Conservation (phyloP, 2,888 invertebrate genomes). For the Hoplodrina ambigua region DNA sequence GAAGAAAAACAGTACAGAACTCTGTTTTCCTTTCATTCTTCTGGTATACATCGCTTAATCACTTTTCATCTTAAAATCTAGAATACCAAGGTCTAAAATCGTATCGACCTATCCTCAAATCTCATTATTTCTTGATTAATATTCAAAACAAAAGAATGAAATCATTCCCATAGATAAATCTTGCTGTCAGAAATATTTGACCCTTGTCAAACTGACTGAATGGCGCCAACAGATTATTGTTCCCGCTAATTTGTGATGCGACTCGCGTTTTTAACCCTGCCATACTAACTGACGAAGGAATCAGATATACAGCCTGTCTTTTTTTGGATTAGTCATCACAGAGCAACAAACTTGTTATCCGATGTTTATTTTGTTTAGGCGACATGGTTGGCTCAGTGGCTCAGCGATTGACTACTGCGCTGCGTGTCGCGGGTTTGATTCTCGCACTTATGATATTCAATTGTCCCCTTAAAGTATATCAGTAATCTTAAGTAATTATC, state of each 20-base stretch:
- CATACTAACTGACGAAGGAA: slow-evolving; percentile 48
- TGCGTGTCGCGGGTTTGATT: too few relatives aligned
- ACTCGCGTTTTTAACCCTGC: slow-evolving; percentile 33
- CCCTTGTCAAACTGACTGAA: slow-evolving; percentile 57
- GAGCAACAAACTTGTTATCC: slow-evolving; percentile 34
- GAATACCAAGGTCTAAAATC: slow-evolving; percentile 1
- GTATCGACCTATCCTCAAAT: background rate
- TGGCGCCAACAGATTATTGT: slow-evolving; percentile 50
- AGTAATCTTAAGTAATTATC: too few relatives aligned
- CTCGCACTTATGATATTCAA: too few relatives aligned
- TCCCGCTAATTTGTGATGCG: slow-evolving; percentile 53
- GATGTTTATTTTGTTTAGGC: background rate
- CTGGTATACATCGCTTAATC: slow-evolving; percentile 13
- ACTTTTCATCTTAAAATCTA: slow-evolving; percentile 29
- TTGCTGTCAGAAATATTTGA: slow-evolving; percentile 30
- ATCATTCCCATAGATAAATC: slow-evolving; percentile 31
- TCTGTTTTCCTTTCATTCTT: slow-evolving; percentile 24
- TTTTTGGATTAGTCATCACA: slow-evolving; percentile 48
- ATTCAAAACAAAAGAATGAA: slow-evolving; percentile 29
- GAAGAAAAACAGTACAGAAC: slow-evolving; percentile 26
- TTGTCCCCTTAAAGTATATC: too few relatives aligned
- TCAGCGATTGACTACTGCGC: too few relatives aligned
- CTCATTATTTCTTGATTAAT: slow-evolving; percentile 14
- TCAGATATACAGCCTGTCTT: slow-evolving; percentile 20
- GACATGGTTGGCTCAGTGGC: too few relatives aligned